Base-by-base conservation (phyloP, 1,140 invertebrate genomes). In the Lethrus apterus region DNA sequence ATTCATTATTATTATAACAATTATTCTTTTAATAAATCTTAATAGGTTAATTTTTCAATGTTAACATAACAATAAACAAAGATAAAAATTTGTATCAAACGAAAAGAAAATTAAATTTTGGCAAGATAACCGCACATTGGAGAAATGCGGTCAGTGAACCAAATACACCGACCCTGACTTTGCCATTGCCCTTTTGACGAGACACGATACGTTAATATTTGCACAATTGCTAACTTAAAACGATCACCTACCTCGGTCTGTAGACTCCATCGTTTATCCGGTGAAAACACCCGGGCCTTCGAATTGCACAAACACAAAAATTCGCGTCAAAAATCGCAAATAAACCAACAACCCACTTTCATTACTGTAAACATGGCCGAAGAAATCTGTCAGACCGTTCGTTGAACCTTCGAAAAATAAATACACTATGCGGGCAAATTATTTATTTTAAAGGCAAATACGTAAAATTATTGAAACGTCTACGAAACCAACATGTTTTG, bases 141-240 rank as follows among this genome's bases (percentile, higher is more conserved):
- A 48, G 57, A 60, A 65, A 59, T 54, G 57, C 59, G 64, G 63
- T 65, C 64, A 65, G 46, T 67, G 64, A 65, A 67, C 64, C 58
- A 65, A 65, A 63, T 63, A 58, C 46, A 41, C 56, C 60, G 64
- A 67, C 64, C 64, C 60, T 67, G 64, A 67, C 64, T 65, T 65
- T 65, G 63, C 62, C 63, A 64, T 64, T 65, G 63, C 63, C 64
- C 62, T 62, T 60, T 60, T 31, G 30, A 46, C 46, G 45, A 47
- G 38, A 43, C 43, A 31, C 49, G 47, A 19, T 38, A 36, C 40
- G 23, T 19, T 32, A 14, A 21, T 29, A 30, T 47, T 33, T 24
- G 33, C 30, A 17, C 26, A 30, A 49, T 38, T 46, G 36, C 11
- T 52, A 44, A 46, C 38, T 43, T 41, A 47, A 48, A 47, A 48